Conservation (phyloP, 2,113 vertebrate species). For the Oryzias melastigma region DNA sequence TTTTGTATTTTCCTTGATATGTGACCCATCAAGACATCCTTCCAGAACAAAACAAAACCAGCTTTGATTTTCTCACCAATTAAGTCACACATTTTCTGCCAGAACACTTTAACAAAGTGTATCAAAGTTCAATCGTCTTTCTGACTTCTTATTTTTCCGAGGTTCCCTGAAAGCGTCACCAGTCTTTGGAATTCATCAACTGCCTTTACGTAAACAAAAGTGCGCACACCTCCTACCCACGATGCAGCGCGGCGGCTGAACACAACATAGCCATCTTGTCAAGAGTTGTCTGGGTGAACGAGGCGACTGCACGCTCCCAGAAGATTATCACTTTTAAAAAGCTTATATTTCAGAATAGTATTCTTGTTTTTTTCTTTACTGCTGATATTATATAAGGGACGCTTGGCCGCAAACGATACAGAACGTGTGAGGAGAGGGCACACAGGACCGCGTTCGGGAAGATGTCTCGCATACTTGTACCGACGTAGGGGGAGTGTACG, state of each 20-base stretch:
- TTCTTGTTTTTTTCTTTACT: not conserved
- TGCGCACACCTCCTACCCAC: conserved; percentile 56
- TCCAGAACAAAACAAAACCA: no score
- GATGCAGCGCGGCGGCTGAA: conserved; percentile 68
- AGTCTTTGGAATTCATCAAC: conserved; percentile 39
- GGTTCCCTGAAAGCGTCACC: conserved; percentile 27
- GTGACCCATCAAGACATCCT: no score
- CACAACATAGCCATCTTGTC: conserved; percentile 77
- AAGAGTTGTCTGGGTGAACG: conserved; percentile 55
- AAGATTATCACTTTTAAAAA: conserved; percentile 25
- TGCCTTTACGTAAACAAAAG: conserved; percentile 36
- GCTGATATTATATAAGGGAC: not conserved
- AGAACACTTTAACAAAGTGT: no score
- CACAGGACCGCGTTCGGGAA: conserved; percentile 50
- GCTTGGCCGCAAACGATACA: conserved; percentile 14
- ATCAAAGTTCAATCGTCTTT: not conserved
- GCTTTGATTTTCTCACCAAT: no score
- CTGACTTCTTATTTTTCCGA: not conserved
- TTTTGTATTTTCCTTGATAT: no score
- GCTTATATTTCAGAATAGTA: conserved; percentile 5
- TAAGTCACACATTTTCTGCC: no score
- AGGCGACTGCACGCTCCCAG: conserved; percentile 50
- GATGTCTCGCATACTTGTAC: conserved; percentile 82
- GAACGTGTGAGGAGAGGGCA: conserved; percentile 2
- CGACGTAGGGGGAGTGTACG: conserved; percentile 81